A percentile compares a stretch with the other conserved stretches of the same genome.
These are phyloP conservation scores for Syrrhaptes paradoxus DNA, from an alignment of 2,113 vertebrate genomes.

Conservation along the genomic window DNA sequence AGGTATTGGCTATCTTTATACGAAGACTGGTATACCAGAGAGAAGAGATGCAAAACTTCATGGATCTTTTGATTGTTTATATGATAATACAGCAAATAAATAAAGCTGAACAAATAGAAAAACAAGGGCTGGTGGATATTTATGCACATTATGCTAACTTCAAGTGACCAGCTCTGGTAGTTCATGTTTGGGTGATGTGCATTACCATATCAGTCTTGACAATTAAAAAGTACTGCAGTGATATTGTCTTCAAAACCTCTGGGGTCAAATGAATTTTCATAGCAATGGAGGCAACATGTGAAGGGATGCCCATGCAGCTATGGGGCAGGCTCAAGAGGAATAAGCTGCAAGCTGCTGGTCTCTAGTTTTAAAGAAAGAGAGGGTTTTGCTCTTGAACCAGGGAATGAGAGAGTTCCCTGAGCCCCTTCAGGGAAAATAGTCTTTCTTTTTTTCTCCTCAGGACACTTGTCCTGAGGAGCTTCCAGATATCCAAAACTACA, in stretches of 20 bases:
- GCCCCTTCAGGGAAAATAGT: neutral
- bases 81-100: neutral
- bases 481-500: neutral
- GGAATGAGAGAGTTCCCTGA: neutral
- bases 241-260: neutral
- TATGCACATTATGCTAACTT: neutral
- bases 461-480: neutral
- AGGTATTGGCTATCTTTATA: neutral
- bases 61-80: neutral
- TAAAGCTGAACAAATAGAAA: neutral
- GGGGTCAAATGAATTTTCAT: neutral
- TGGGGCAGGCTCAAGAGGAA: neutral
- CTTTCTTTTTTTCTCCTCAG: neutral
- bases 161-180: neutral
- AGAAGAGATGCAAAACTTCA: neutral
- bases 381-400: neutral
- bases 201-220: neutral
- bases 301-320: neutral
- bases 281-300: neutral
- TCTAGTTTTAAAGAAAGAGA: neutral
- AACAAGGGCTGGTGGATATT: neutral
- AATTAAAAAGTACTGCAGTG: neutral
- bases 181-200: neutral
- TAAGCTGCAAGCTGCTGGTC: neutral
- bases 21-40: neutral